Percentiles rank a stretch among this genome's conserved stretches.
phyloP scores from a whole-genome alignment of 1,140 invertebrate species.

The Myzus persicae region DNA sequence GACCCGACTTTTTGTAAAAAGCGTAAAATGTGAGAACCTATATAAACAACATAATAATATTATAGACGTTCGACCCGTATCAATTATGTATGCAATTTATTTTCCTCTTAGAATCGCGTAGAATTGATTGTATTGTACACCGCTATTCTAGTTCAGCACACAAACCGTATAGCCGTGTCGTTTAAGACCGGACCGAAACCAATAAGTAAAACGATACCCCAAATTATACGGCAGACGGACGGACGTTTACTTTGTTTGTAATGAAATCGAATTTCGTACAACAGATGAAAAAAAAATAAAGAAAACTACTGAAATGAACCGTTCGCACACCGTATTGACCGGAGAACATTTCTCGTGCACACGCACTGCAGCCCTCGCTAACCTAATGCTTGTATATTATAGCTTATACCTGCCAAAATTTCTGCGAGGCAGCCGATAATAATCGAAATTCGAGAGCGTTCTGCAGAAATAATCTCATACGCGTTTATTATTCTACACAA shows the following conservation, averaged over 20 bases:
- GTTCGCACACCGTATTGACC: background rate
- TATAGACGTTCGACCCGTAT: background rate
- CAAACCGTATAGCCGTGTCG: background rate
- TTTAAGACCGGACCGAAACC: slow-evolving; percentile 37
- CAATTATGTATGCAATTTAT: background rate
- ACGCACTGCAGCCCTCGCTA: background rate
- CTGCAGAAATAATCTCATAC: background rate
- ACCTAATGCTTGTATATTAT: background rate
- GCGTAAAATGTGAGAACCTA: slow-evolving; percentile 23
- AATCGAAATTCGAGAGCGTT: slow-evolving; percentile 25
- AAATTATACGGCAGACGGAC: background rate
- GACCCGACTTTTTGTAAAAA: background rate
- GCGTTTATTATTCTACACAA: background rate
- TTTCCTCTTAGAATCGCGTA: background rate
- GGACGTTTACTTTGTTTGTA: background rate
- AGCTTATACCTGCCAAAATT: slow-evolving; percentile 3
- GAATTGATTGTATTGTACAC: background rate
- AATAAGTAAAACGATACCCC: slow-evolving; percentile 35
- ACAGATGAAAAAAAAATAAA: background rate
- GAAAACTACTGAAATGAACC: background rate
- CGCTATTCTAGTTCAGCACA: background rate
- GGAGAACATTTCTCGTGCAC: background rate
- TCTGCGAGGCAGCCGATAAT: background rate
- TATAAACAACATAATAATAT: background rate
- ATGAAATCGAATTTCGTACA: slow-evolving; percentile 24